Evolutionary conservation across 2,888 invertebrate genomes (phyloP), one percentile per base, ranked within the genome.

Genomic region (Clepsis dumicolana): DNA sequence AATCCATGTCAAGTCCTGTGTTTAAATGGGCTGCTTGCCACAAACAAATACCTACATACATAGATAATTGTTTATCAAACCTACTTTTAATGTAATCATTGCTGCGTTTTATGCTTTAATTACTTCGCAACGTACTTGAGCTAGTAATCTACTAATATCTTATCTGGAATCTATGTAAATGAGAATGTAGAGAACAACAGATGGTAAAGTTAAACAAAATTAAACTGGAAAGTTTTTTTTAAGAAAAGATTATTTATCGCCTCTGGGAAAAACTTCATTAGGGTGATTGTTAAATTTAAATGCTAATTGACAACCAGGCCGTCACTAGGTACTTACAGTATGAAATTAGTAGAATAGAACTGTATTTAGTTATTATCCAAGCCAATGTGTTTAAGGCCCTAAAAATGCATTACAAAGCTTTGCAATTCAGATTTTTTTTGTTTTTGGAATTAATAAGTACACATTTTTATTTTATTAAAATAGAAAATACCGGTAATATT

Each of bases 141-240:
- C 62, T 52, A 63, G 27, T 67, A 67, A 67, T 66, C 66, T 35
- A 66, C 66, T 35, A 66, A 54, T 62, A 24, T 35, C 53, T 66
- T 61, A 66, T 66, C 61, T 24, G 25, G 25, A 24, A 14, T 7
- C 12, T 32, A 25, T 35, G 52, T 35, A 35, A 61, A 66, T 44
- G 32, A 53, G 24, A 64, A 21, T 48, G 2, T 21, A 10, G 8
- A n/a, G 1, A 41, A 18, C 7, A 48, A 48, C 18, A 48, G 21
- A 48, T 44, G 38, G 38, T n/a, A 44, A 16, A 44, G n/a, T 3
- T 4, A 38, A 38, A 4, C 0, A 8, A 44, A 44, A 16, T 8
- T 7, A 16, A 41, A 14, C n/a, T n/a, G 14, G 1, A 14, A 38
- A 38, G 3, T 1, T 5, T 38, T 38, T n/a, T n/a, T n/a, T n/a